A percentile compares a stretch with the other conserved stretches of the same genome.
These are phyloP conservation scores for Pseudopleuronectes americanus DNA, from an alignment of 2,797 vertebrate genomes.

Conservation along the genomic window DNA sequence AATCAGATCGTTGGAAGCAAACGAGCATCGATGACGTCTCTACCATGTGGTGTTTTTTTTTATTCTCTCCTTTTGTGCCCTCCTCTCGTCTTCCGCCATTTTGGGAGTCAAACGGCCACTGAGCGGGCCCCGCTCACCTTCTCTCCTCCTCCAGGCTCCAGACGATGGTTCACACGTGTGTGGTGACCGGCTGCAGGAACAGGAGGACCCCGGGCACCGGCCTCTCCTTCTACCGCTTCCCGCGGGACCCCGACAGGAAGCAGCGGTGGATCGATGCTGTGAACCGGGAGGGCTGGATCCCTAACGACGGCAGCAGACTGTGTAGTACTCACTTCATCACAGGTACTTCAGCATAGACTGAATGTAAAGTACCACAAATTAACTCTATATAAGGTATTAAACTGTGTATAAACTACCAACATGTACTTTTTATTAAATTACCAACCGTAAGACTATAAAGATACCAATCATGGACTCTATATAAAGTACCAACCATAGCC, in stretches of 20 bases:
- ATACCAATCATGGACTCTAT: no score
- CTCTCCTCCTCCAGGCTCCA: slow-evolving; percentile 26
- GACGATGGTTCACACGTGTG: slow-evolving; percentile 86
- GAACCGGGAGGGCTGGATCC: slow-evolving; percentile 83
- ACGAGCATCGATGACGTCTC: slow-evolving; percentile 38
- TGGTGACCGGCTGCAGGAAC: slow-evolving; percentile 84
- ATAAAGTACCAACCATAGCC: no score
- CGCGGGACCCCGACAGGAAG: slow-evolving; percentile 83
- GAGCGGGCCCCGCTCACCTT: slow-evolving; percentile 39
- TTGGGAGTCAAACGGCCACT: slow-evolving; percentile 83
- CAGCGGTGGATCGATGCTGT: slow-evolving; percentile 84
- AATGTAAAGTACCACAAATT: background rate
- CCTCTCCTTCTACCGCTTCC: slow-evolving; percentile 84
- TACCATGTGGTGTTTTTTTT: background rate
- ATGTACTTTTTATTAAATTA: no score
- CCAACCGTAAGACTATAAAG: no score
- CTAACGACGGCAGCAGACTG: slow-evolving; percentile 83
- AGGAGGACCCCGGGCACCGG: slow-evolving; percentile 80
- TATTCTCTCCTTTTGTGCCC: background rate
- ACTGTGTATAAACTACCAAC: no score
- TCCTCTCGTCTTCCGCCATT: slow-evolving; percentile 73
- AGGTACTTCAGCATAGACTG: slow-evolving; percentile 56
- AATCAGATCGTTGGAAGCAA: slow-evolving; percentile 34
- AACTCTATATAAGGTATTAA: no score
- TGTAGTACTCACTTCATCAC: slow-evolving; percentile 85